phyloP scores from a whole-genome alignment of 2,113 vertebrate species.

The Caretta caretta region DNA sequence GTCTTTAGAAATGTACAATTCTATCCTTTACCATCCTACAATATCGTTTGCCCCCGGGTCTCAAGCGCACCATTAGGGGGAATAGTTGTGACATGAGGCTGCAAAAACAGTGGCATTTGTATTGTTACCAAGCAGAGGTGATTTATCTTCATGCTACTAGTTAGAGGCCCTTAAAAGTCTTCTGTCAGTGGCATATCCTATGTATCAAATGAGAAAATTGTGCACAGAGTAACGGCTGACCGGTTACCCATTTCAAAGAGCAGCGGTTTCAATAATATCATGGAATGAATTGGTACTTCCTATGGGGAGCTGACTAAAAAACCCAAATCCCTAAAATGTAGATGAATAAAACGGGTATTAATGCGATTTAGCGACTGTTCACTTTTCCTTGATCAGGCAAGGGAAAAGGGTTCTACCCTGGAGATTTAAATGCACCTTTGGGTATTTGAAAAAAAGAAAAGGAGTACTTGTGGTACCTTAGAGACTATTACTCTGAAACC shows the following conservation, averaged over 20 bases:
- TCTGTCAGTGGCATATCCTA: background rate
- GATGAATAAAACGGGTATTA: background rate
- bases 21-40: slow-evolving; percentile 14
- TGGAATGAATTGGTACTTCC: background rate
- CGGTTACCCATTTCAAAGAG: background rate
- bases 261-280: background rate
- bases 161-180: background rate
- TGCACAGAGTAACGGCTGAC: background rate
- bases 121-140: background rate
- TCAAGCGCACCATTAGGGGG: slow-evolving; percentile 34
- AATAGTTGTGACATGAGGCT: background rate
- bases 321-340: background rate
- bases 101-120: slow-evolving; percentile 36
- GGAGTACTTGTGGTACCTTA: too few species aligned
- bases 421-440: background rate
- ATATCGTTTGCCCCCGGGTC: background rate
- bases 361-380: slow-evolving; percentile 27
- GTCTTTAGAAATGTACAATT: slow-evolving; percentile 44
- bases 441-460: background rate
- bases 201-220: background rate
- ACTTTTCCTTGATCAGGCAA: slow-evolving; percentile 22
- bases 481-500: background rate
- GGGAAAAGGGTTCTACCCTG: background rate
- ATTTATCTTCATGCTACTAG: slow-evolving; percentile 43
- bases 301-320: background rate